Base-by-base conservation (phyloP, 2,888 invertebrate genomes). In the Fragum sueziense region DNA sequence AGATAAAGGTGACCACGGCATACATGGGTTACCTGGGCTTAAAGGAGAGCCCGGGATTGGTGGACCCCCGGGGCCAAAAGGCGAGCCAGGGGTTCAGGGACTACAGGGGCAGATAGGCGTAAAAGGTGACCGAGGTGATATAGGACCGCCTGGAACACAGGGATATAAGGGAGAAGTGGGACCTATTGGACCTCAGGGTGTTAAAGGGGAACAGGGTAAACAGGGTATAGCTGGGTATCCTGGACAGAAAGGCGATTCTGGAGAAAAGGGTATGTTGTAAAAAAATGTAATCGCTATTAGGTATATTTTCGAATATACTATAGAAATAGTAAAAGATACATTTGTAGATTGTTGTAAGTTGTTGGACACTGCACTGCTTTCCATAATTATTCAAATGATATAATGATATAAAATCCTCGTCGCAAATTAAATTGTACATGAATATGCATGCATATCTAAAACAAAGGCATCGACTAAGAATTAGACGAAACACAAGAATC, bases 141-240 rank as follows among this genome's bases (percentile, higher is more conserved):
- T 17, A 47, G 65, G 82, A 70, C 14, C 34, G 65, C 22, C 67
- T 27, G 65, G 82, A 74, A 9, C 29, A 65, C 29, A 67, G 27
- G 71, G 79, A 29, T 20, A 17, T 41, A 70, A 76, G 37, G 80
- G 80, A 20, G 78, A 69, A 54, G 29, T 33, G 27, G 78, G 75
- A 20, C 41, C 47, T 29, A 41, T 31, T n/a, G 73, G 79, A 41
- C 57, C 57, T 14, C 25, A 37, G 25, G 83, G 83, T 0, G 2
- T 4, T 14, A 67, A 67, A 41, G 54, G 33, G 7, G 41, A 52
- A 27, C 27, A 22, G 29, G 80, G 80, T 22, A 73, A 67, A 34
- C 25, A 31, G 25, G 79, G 76, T 7, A 31, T 37, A 54, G 47
- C 47, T 22, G 74, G 79, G 57, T 34, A 33, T 14, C 33, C 31